These are phyloP conservation scores for Dryobota labecula DNA, from an alignment of 2,888 invertebrate genomes.

Conservation along the genomic window DNA sequence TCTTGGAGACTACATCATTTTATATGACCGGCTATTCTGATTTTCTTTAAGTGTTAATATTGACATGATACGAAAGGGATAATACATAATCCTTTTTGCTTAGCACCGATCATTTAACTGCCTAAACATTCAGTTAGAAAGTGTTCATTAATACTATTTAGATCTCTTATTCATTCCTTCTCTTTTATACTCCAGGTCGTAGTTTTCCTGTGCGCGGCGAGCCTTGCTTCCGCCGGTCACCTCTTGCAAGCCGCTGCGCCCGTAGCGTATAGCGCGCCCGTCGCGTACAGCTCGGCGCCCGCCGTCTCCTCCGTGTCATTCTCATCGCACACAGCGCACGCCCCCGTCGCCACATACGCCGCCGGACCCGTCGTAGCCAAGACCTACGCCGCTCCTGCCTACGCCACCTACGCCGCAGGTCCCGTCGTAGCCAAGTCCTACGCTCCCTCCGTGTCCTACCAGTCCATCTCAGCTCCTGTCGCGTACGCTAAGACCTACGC, in stretches of 20 bases:
- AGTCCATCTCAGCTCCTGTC: constrained; percentile 72
- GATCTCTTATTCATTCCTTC: not conserved
- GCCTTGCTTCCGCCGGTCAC: constrained; percentile 91
- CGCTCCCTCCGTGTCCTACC: constrained; percentile 76
- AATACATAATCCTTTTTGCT: not conserved
- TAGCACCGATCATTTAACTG: not conserved
- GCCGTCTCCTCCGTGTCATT: constrained; percentile 70
- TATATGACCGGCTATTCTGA: not conserved
- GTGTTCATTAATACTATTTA: not conserved
- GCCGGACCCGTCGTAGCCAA: constrained; percentile 77
- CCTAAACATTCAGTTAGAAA: not conserved
- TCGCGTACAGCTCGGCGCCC: constrained; percentile 81
- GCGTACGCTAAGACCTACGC: constrained; percentile 76
- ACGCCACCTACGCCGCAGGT: constrained; percentile 75
- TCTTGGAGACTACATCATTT: not conserved
- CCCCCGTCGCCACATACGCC: constrained; percentile 68
- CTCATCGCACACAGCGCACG: constrained; percentile 60
- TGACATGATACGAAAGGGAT: not conserved
- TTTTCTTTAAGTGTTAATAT: not conserved
- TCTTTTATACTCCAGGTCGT: constrained; percentile 79
- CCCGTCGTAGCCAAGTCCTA: constrained; percentile 72
- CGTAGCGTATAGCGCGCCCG: constrained; percentile 81
- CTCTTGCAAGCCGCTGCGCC: constrained; percentile 82
- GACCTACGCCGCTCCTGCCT: constrained; percentile 70
- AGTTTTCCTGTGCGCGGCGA: constrained; percentile 90